Percentiles rank a stretch among this genome's conserved stretches.
These are phyloP conservation scores for Philereme vetulata DNA, from an alignment of 2,888 invertebrate species.

Conservation along the genomic window DNA sequence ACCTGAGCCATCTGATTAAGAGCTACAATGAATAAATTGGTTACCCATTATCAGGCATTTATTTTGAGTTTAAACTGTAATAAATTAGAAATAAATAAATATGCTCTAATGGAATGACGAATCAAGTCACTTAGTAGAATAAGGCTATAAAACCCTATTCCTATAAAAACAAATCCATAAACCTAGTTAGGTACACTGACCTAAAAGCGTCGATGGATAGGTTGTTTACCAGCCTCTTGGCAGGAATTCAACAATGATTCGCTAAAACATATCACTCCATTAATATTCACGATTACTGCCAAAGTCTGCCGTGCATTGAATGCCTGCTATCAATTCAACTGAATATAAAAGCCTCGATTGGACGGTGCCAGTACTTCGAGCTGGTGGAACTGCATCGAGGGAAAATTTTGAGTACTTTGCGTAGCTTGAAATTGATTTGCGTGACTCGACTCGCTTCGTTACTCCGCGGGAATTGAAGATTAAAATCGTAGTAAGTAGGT, in stretches of 20 bases:
- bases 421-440: background rate
- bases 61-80: too few species aligned
- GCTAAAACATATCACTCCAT: slow-evolving; percentile 63
- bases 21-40: too few species aligned
- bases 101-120: too few species aligned
- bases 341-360: slow-evolving; percentile 4
- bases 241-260: slow-evolving; percentile 63
- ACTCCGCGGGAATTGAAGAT: too few species aligned
- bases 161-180: slow-evolving; percentile 26
- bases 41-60: too few species aligned
- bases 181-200: slow-evolving; percentile 34
- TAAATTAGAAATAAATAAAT: too few species aligned
- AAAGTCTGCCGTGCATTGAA: slow-evolving; percentile 50
- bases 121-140: background rate
- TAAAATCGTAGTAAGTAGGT: too few species aligned
- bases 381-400: background rate
- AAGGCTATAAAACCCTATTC: slow-evolving; percentile 2
- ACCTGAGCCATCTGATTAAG: too few species aligned
- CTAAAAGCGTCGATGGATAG: slow-evolving; percentile 40
- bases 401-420: background rate
- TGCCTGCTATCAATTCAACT: slow-evolving; percentile 42
- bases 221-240: slow-evolving; percentile 61
- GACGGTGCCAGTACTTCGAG: background rate
- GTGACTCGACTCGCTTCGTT: background rate
- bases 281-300: slow-evolving; percentile 67